Conservation (phyloP, 2,113 vertebrate species). For the Sinocyclocheilus rhinocerous region DNA sequence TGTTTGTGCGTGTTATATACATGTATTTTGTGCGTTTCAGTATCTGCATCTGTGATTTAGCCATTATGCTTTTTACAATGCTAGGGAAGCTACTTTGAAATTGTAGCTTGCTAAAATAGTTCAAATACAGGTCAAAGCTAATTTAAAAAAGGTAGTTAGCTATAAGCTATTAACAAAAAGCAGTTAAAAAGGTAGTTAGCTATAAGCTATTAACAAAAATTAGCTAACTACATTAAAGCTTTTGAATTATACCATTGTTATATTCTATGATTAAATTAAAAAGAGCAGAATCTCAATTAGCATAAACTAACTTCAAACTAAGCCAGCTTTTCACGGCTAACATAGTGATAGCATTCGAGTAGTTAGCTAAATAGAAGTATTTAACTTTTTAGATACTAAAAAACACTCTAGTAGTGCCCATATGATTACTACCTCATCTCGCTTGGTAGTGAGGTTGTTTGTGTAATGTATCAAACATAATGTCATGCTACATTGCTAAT, state of each 20-base stretch:
- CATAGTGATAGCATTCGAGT: neutral
- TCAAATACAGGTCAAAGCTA: neutral
- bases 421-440: neutral
- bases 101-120: neutral
- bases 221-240: neutral
- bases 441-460: neutral
- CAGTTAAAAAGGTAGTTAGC: neutral
- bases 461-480: neutral
- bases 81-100: neutral
- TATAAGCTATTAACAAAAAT: neutral
- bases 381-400: too few relatives aligned
- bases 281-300: neutral
- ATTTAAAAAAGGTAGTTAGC: neutral
- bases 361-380: neutral
- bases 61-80: neutral
- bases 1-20: neutral
- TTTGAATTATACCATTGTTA: neutral
- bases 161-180: neutral
- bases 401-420: neutral
- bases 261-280: neutral
- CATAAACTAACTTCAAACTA: neutral
- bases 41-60: neutral
- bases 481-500: neutral
- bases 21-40: neutral
- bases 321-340: neutral